Percentiles rank a stretch among this genome's conserved stretches.
phyloP scores from a whole-genome alignment of 1,140 invertebrate species.

The Bemisia tabaci region DNA sequence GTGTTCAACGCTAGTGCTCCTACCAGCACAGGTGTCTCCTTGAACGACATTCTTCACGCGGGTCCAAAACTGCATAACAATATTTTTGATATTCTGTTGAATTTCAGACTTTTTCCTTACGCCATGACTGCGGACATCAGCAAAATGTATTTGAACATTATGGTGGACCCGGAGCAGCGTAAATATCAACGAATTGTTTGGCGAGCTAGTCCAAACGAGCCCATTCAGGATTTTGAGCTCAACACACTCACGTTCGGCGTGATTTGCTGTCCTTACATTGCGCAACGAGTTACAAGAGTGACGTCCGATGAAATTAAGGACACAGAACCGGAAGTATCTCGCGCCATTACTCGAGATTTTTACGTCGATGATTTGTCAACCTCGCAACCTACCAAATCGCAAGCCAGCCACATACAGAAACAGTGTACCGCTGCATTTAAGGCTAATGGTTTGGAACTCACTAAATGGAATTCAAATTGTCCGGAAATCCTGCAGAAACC shows the following conservation, averaged over 20 bases:
- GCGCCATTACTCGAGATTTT: constrained; percentile 15
- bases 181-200: constrained; percentile 30
- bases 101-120: constrained; percentile 12
- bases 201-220: constrained; percentile 20
- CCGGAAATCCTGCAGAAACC: constrained; percentile 12
- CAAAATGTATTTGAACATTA: constrained; percentile 17
- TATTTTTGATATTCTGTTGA: constrained; percentile 8
- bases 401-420: constrained; percentile 15
- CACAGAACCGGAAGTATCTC: constrained; percentile 16
- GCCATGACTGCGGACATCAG: constrained; percentile 19
- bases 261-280: constrained; percentile 24
- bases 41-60: constrained; percentile 25
- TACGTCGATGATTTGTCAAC: constrained; percentile 21
- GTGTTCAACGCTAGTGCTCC: constrained; percentile 20
- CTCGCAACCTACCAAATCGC: constrained; percentile 12
- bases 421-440: constrained; percentile 19
- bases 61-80: constrained; percentile 19
- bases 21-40: constrained; percentile 15
- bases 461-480: constrained; percentile 21
- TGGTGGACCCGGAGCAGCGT: constrained; percentile 10
- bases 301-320: constrained; percentile 24
- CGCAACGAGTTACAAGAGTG: constrained; percentile 26
- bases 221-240: constrained; percentile 23
- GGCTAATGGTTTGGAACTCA: constrained; percentile 19
- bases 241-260: constrained; percentile 27